Conservation (phyloP, 2,888 invertebrate genomes). For the Yponomeuta evonymella region DNA sequence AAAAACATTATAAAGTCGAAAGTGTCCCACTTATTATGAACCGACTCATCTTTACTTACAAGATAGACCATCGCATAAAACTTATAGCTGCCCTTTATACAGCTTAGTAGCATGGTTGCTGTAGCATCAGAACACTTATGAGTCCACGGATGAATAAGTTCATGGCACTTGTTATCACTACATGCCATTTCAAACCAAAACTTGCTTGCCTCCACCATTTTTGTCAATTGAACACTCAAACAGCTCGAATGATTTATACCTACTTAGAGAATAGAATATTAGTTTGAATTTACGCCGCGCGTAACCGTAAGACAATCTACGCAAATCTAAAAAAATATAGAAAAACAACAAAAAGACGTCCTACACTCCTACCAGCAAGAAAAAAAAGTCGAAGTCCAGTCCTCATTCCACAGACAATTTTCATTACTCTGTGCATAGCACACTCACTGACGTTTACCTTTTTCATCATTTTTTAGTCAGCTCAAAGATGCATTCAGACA, state of each 20-base stretch:
- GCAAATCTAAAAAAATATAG: too few relatives aligned
- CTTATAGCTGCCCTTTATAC: slow-evolving; percentile 67
- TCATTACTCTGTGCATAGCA: too few relatives aligned
- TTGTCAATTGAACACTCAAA: neutral
- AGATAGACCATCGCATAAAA: slow-evolving; percentile 71
- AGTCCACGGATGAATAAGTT: slow-evolving; percentile 72
- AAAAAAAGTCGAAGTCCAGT: too few relatives aligned
- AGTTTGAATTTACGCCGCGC: neutral
- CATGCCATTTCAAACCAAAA: slow-evolving; percentile 65
- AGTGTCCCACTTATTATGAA: neutral
- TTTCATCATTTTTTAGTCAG: too few relatives aligned
- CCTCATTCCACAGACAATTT: too few relatives aligned
- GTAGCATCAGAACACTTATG: slow-evolving; percentile 58
- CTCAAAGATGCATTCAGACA: too few relatives aligned
- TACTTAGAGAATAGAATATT: neutral
- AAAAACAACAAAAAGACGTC: too few relatives aligned
- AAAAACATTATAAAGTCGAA: neutral
- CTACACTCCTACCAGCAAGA: too few relatives aligned
- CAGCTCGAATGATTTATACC: neutral
- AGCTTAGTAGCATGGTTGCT: slow-evolving; percentile 54
- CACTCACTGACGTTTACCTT: too few relatives aligned
- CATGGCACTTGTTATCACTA: slow-evolving; percentile 45
- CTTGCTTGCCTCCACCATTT: slow-evolving; percentile 71
- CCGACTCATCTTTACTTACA: slow-evolving; percentile 45
- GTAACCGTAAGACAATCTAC: neutral